Evolutionary conservation across 2,888 invertebrate genomes (phyloP).

Genomic region (Gnatocerus cornutus): DNA sequence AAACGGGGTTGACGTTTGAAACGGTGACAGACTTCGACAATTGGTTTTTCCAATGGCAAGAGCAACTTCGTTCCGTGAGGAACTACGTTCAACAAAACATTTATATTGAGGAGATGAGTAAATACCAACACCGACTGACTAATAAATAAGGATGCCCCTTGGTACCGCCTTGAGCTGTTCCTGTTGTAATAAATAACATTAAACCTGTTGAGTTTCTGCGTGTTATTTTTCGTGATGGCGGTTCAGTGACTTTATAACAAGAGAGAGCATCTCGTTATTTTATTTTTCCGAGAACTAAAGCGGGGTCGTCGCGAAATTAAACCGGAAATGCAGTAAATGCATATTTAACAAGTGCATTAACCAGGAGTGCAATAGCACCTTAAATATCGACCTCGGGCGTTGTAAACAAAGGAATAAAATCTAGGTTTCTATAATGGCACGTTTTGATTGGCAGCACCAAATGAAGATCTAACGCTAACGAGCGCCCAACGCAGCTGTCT

Average conservation of each 20-base stretch:
- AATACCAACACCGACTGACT: constrained; percentile 23
- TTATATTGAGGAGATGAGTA: constrained; percentile 62
- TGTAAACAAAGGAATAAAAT: constrained; percentile 43
- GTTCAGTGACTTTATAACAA: constrained; percentile 16
- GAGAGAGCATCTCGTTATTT: constrained; percentile 17
- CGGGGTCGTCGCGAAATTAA: constrained; percentile 19
- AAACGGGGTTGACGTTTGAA: constrained; percentile 61
- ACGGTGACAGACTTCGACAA: constrained; percentile 61
- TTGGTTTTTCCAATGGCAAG: constrained; percentile 67
- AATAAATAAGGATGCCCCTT: constrained; percentile 20
- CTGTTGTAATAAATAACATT: constrained; percentile 30
- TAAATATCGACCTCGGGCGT: constrained; percentile 28
- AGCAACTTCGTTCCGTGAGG: constrained; percentile 63
- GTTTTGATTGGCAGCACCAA: background rate
- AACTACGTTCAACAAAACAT: constrained; percentile 68
- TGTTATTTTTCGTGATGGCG: constrained; percentile 24
- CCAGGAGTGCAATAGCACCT: constrained; percentile 43
- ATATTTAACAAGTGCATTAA: constrained; percentile 43
- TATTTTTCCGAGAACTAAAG: constrained; percentile 26
- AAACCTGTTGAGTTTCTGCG: constrained; percentile 32
- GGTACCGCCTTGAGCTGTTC: constrained; percentile 16
- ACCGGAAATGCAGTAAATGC: constrained; percentile 44
- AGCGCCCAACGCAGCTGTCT: too few species aligned
- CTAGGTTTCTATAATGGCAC: background rate
- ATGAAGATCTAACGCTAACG: too few species aligned